Base-by-base conservation (phyloP, 2,113 vertebrate genomes). In the Thunnus maccoyii region DNA sequence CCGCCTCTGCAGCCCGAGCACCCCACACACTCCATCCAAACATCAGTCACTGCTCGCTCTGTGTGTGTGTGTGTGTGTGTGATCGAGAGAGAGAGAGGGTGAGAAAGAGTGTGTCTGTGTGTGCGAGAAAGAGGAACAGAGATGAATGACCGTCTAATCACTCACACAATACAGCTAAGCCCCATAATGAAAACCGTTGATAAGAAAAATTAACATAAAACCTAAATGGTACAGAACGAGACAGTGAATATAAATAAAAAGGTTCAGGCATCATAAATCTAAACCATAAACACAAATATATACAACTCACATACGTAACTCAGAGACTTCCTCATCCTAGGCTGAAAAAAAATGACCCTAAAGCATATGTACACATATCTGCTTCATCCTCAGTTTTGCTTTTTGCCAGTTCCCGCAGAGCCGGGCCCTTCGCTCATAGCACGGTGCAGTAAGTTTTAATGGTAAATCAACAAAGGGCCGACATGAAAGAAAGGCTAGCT, bases 381-480 rank as follows among this genome's bases (percentile, higher is more conserved):
- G 89, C 89, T 90, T 89, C 88, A 90, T 90, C 89, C 91, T 84
- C 86, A 78, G 78, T 89, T 87, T 91, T 83, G 69, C 69, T 83
- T 91, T 91, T 79, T 82, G 83, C 84, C 83, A 80, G 71, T 81
- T 91, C 87, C 85, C 63, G 84, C 87, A 83, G 85, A 87, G 88
- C 87, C 14, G 52, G 88, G 76, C 76, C 83, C 84, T 88, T 76
- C 88, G 67, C 91, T 82, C 86, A 67, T 84, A 75, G 86, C 89
- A 82, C 83, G 72, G 78, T 86, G 90, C 87, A 79, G 90, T 84
- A 91, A 92, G 89, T 94, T 95, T 94, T 93, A 95, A 94, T 93
- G 91, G 93, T 92, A 94, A 95, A 94, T 95, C 94, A 95, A 95
- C 94, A 94, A 94, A 95, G 93, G 89, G 81, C 80, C 81, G 78